phyloP scores from a whole-genome alignment of 1,140 invertebrate genomes.

The Eupristina koningsbergeri region DNA sequence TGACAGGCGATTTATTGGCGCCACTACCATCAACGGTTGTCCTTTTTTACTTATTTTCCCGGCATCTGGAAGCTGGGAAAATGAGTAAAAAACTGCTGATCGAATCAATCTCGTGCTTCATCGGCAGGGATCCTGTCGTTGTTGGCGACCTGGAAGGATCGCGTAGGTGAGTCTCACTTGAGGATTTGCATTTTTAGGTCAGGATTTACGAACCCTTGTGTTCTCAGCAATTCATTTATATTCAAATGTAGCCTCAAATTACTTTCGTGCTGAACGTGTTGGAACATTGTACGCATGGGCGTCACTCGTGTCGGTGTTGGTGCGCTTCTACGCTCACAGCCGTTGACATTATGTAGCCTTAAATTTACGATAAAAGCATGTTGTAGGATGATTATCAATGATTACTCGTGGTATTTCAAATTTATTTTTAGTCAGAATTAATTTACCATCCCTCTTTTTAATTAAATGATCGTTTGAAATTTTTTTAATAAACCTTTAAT shows the following conservation, averaged over 20 bases:
- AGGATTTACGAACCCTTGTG: neutral
- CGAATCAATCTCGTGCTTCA: neutral
- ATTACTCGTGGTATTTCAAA: no score
- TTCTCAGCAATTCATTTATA: slow-evolving; percentile 12
- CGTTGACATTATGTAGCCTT: neutral
- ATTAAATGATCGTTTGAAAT: no score
- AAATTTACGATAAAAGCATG: neutral
- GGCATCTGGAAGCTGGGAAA: no score
- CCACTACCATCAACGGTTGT: no score
- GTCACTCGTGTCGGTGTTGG: neutral
- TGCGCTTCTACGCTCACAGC: neutral
- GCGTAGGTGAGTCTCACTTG: neutral
- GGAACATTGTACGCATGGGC: neutral
- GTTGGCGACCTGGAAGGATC: no score
- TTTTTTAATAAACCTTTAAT: no score
- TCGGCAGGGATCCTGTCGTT: neutral
- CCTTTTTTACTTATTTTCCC: no score
- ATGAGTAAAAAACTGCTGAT: no score
- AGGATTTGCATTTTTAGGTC: slow-evolving; percentile 8
- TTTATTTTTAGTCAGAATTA: neutral
- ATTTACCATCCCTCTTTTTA: neutral
- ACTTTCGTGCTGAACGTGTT: neutral
- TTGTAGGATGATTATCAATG: neutral
- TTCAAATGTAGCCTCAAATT: slow-evolving; percentile 15
- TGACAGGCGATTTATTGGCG: no score